A percentile compares a stretch with the other conserved stretches of the same genome.
Evolutionary conservation across 1,140 invertebrate genomes (phyloP).

Genomic region (Trichonephila inaurata): DNA sequence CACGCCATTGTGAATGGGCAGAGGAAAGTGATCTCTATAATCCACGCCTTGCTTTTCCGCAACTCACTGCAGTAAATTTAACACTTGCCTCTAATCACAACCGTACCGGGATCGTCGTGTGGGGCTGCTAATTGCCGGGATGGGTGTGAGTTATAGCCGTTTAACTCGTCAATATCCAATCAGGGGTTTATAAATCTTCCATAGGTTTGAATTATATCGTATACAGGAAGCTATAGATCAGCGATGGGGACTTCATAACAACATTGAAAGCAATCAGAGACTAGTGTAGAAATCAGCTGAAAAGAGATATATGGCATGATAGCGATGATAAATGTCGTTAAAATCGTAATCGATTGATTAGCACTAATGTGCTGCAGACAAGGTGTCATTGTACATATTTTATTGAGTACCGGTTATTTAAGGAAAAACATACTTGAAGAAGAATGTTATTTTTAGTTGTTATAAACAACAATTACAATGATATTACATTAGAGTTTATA

Average conservation of each 20-base stretch:
- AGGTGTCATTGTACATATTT: no score
- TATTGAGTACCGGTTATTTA: no score
- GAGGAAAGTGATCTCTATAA: background rate
- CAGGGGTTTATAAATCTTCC: background rate
- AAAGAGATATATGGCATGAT: no score
- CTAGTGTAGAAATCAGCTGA: no score
- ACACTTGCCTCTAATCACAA: constrained; percentile 36
- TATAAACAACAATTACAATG: no score
- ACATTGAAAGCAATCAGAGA: background rate
- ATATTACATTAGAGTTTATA: no score
- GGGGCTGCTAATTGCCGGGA: constrained; percentile 17
- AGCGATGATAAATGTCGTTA: no score
- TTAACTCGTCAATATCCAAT: background rate
- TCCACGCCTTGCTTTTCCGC: constrained; percentile 1
- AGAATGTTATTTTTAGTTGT: no score
- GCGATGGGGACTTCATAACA: background rate
- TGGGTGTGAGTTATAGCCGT: background rate
- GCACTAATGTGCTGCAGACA: no score
- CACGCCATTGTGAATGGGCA: background rate
- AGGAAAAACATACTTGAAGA: no score
- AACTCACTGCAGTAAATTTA: constrained; percentile 1
- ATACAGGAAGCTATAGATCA: background rate
- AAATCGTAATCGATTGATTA: no score
- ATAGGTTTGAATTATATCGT: background rate
- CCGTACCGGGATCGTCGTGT: constrained; percentile 49